These are phyloP conservation scores for Tachina lurida DNA, from an alignment of 2,888 invertebrate species.

Conservation along the genomic window DNA sequence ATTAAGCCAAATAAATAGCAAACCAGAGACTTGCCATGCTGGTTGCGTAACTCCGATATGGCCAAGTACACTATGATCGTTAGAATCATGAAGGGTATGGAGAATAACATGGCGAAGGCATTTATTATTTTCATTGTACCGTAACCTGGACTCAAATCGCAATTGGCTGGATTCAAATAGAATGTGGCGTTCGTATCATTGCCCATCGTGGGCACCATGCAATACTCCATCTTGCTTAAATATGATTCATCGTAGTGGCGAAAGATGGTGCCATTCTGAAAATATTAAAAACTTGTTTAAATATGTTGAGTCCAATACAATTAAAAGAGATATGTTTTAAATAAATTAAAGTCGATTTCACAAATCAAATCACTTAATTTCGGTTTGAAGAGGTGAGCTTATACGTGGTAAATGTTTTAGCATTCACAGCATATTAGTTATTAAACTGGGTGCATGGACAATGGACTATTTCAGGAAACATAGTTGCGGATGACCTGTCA, in stretches of 20 bases:
- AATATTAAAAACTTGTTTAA: neutral
- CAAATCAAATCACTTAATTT: no score
- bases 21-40: constrained; percentile 91
- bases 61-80: constrained; percentile 89
- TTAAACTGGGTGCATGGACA: no score
- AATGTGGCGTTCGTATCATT: constrained; percentile 75
- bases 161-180: constrained; percentile 79
- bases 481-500: no score
- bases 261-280: constrained; percentile 78
- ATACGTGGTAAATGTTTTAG: no score
- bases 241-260: constrained; percentile 75
- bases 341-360: no score
- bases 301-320: no score
- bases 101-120: constrained; percentile 86
- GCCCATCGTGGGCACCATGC: constrained; percentile 75
- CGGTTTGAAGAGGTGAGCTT: no score
- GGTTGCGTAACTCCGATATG: constrained; percentile 88
- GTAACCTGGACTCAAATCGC: constrained; percentile 73
- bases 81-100: constrained; percentile 88
- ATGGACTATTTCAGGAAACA: no score
- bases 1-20: constrained; percentile 88
- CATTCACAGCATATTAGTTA: no score
- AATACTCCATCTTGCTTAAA: constrained; percentile 77
- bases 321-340: no score
- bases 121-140: constrained; percentile 78